Conservation (phyloP, 2,888 invertebrate species). For the Drosophila percnosoma region DNA sequence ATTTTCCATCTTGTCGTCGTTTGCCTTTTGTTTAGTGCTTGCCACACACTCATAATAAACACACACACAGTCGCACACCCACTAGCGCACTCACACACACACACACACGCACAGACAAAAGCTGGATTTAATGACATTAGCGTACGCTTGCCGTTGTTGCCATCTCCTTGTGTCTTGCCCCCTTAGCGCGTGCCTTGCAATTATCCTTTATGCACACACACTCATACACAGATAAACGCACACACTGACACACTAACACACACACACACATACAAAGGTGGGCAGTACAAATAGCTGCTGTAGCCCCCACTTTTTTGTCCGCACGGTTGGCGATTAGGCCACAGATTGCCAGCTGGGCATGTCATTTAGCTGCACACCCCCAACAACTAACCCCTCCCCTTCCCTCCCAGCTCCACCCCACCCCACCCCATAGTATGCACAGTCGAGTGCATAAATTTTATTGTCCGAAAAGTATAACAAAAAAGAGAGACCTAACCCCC, state of each 20-base stretch:
- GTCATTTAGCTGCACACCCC: conserved; percentile 57
- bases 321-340: conserved; percentile 60
- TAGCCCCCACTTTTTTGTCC: conserved; percentile 1
- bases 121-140: conserved; percentile 68
- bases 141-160: conserved; percentile 28
- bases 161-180: conserved; percentile 9
- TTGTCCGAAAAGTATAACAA: conserved; percentile 58
- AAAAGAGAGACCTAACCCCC: conserved; percentile 31
- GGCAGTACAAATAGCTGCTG: conserved; percentile 41
- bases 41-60: conserved; percentile 29
- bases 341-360: conserved; percentile 69
- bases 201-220: conserved; percentile 59
- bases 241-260: conserved; percentile 9
- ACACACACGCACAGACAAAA: conserved; percentile 37
- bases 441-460: conserved; percentile 72
- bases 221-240: conserved; percentile 17
- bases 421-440: conserved; percentile 1
- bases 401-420: too few species aligned
- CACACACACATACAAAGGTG: conserved; percentile 27
- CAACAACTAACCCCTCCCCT: not conserved
- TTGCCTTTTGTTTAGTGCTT: conserved; percentile 62
- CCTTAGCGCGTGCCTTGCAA: conserved; percentile 48
- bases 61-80: conserved; percentile 11
- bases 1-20: conserved; percentile 64
- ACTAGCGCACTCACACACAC: conserved; percentile 1